phyloP scores from a whole-genome alignment of 2,113 vertebrate genomes.

The Ascaphus truei region DNA sequence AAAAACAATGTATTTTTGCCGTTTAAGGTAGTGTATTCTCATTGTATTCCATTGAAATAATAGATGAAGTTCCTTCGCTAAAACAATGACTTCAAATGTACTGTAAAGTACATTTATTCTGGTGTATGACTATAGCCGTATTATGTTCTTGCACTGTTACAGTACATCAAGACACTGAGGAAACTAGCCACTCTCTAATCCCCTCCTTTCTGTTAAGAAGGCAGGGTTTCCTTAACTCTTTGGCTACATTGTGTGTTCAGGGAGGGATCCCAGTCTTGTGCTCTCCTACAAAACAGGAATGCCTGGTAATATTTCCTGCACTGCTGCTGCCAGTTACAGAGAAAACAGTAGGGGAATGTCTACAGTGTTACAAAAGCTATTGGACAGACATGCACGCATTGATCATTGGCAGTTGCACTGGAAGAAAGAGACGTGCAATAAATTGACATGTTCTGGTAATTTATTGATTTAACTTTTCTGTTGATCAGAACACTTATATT shows the following conservation, averaged over 20 bases:
- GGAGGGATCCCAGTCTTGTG: background rate
- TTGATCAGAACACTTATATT: background rate
- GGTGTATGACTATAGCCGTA: background rate
- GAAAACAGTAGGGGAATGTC: constrained; percentile 1
- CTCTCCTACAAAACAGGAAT: accelerated
- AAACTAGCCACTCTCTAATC: background rate
- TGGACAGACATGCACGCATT: background rate
- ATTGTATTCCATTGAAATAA: no score
- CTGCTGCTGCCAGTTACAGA: constrained; percentile 22
- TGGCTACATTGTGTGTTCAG: background rate
- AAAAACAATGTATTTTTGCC: no score
- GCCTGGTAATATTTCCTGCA: background rate
- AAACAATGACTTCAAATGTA: no score
- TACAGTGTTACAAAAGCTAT: background rate
- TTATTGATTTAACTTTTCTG: background rate
- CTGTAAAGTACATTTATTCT: background rate
- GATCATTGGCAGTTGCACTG: background rate
- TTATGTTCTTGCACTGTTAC: background rate
- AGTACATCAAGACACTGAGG: background rate
- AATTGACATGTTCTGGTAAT: background rate
- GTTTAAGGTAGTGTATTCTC: no score
- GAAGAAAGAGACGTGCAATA: background rate
- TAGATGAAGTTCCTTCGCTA: no score
- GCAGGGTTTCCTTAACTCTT: constrained; percentile 5
- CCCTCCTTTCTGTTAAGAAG: background rate